Evolutionary conservation across 2,113 vertebrate species (phyloP).

Genomic region (Natator depressus): DNA sequence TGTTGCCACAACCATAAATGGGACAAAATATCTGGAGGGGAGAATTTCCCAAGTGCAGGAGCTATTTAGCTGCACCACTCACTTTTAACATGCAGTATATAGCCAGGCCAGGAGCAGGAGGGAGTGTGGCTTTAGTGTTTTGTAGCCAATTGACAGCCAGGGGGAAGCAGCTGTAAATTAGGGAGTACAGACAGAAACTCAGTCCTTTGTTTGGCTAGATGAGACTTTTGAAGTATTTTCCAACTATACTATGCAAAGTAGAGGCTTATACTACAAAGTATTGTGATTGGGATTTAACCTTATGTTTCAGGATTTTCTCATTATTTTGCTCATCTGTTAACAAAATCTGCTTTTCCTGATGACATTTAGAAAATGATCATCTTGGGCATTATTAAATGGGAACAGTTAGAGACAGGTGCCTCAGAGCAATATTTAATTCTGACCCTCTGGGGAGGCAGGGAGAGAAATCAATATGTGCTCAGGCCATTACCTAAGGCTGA

Average conservation of each 20-base stretch:
- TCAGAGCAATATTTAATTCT: not conserved
- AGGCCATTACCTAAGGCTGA: not conserved
- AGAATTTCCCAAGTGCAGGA: not conserved
- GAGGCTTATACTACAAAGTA: too few species aligned
- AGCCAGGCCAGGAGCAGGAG: not conserved
- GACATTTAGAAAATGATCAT: not conserved
- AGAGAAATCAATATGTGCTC: not conserved
- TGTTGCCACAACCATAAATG: fast-evolving
- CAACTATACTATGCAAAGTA: not conserved
- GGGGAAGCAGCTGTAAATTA: not conserved
- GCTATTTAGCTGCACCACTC: not conserved
- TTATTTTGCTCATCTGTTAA: not conserved
- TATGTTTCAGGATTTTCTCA: not conserved
- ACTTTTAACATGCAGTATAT: too few species aligned
- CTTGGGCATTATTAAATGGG: not conserved
- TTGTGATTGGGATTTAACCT: not conserved
- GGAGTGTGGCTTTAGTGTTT: not conserved
- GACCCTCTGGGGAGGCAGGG: not conserved
- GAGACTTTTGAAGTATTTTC: not conserved
- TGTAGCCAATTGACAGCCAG: not conserved
- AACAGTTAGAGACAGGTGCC: not conserved
- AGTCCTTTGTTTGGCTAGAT: not conserved
- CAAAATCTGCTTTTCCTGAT: not conserved
- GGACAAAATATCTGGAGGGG: not conserved
- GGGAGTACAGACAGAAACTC: not conserved